These are phyloP conservation scores for Margarornis squamiger DNA, from an alignment of 2,797 vertebrate genomes.

Conservation along the genomic window DNA sequence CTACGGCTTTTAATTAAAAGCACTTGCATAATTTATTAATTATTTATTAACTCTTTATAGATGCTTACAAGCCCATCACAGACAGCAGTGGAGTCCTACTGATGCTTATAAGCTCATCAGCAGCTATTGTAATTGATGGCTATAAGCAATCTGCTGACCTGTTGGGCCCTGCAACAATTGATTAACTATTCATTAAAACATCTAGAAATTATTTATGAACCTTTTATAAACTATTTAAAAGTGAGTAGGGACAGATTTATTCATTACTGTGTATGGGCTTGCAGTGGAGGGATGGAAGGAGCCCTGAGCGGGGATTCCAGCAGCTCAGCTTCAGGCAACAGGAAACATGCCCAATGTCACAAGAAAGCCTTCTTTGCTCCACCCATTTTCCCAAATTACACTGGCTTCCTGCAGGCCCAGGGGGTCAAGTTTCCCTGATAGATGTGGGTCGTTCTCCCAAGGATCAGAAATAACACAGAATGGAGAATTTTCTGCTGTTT, in stretches of 20 bases:
- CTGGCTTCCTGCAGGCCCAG: neutral
- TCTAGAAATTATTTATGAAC: slow-evolving; percentile 47
- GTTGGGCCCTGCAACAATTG: slow-evolving; percentile 14
- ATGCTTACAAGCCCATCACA: neutral
- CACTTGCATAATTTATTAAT: neutral
- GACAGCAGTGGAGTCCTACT: neutral
- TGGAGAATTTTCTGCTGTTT: neutral
- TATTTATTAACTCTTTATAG: neutral
- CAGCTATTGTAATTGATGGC: neutral
- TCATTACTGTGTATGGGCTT: neutral
- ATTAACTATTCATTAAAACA: slow-evolving; percentile 62
- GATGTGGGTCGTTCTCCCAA: neutral
- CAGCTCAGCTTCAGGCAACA: neutral
- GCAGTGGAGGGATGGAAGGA: neutral
- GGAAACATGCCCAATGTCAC: neutral
- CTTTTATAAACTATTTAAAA: slow-evolving; percentile 57
- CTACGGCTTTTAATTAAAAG: neutral
- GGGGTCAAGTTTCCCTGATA: neutral
- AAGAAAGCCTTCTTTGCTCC: neutral
- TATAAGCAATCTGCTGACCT: slow-evolving; percentile 33
- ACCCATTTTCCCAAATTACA: neutral
- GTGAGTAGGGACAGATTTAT: slow-evolving; percentile 9
- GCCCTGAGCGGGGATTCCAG: neutral
- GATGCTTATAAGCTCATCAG: neutral
- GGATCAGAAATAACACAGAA: slow-evolving; percentile 7